Base-by-base conservation (phyloP, 2,797 vertebrate genomes). In the Mus spretus region DNA sequence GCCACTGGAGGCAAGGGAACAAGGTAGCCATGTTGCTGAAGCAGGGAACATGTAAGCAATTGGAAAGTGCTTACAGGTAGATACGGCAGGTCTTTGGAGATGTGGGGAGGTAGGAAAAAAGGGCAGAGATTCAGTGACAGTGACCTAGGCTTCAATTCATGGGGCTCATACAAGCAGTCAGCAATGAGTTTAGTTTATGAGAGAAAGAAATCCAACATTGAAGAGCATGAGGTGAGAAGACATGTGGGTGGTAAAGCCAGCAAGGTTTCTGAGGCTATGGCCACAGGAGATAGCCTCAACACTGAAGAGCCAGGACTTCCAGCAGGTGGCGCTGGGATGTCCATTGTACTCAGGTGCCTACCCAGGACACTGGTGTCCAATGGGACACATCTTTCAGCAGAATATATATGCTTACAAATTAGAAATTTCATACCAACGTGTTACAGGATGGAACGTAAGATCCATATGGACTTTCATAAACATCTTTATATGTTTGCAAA, bases 301-400 rank as follows among this genome's bases (percentile, higher is more conserved):
- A 1, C 28, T 4, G 2, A 3, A 28, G 28, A 11, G 10, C 20
- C 24, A 0, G 0, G 3, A 0, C n/a, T 72, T 34, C 40, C 85
- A n/a, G n/a, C 34, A 3, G 0, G 0, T 8, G 0, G 28, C 24
- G 12, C n/a, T 24, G 15, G 7, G 9, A n/a, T 55, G 13, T 37
- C 22, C 37, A 28, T 37, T 55, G 31, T 67, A n/a, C n/a, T 17
- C 15, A 6, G 86, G 47, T 5, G 0, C 7, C 70, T 10, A 10
- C 44, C 75, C 12, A 47, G 24, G 74, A 28, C 74, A 26, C 40
- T 15, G 24, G 12, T 47, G 40, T 12, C 74, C 24, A 47, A 47
- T 3, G 47, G 40, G 6, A 6, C 70, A 3, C 9, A 0, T 72
- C 40, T 61, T 90, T 40, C 22, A 17, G 5, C 22, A 12, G 14